Evolutionary conservation across 2,888 invertebrate species (phyloP).

Genomic region (Brachylomia viminalis): DNA sequence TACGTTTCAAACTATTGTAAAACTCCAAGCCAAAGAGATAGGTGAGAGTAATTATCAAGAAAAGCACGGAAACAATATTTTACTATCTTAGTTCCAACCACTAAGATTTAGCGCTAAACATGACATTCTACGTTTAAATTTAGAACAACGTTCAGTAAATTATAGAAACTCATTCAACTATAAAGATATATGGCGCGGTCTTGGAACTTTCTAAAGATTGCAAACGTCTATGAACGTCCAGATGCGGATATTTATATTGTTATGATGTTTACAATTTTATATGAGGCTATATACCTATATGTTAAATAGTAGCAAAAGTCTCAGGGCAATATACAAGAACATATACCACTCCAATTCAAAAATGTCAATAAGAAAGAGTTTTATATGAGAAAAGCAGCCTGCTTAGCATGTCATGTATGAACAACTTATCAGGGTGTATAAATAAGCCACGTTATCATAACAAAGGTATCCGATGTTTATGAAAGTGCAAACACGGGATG

Average conservation of each 20-base stretch:
- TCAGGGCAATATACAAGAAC: background rate
- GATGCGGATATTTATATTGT: conserved; percentile 39
- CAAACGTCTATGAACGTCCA: conserved; percentile 38
- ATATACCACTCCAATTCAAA: background rate
- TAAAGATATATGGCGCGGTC: conserved; percentile 43
- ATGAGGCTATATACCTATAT: background rate
- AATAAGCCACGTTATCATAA: conserved; percentile 70
- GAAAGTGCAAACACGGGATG: conserved; percentile 76
- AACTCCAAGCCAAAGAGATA: background rate
- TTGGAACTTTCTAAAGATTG: conserved; percentile 61
- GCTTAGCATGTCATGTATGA: conserved; percentile 25
- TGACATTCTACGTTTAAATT: conserved; percentile 42
- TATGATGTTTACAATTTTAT: conserved; percentile 19
- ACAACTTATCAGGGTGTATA: conserved; percentile 69
- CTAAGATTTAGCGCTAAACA: conserved; percentile 37
- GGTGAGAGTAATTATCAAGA: conserved; percentile 5
- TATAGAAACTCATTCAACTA: conserved; percentile 57
- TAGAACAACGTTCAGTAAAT: conserved; percentile 55
- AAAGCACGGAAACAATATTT: conserved; percentile 67
- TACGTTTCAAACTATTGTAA: background rate
- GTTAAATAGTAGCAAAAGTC: conserved; percentile 12
- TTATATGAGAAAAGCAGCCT: background rate
- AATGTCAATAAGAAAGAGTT: background rate
- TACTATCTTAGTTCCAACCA: conserved; percentile 54
- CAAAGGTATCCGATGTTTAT: conserved; percentile 75